A percentile compares a stretch with the other conserved stretches of the same genome.
These are phyloP conservation scores for Perca fluviatilis DNA, from an alignment of 2,113 vertebrate genomes.

Conservation along the genomic window DNA sequence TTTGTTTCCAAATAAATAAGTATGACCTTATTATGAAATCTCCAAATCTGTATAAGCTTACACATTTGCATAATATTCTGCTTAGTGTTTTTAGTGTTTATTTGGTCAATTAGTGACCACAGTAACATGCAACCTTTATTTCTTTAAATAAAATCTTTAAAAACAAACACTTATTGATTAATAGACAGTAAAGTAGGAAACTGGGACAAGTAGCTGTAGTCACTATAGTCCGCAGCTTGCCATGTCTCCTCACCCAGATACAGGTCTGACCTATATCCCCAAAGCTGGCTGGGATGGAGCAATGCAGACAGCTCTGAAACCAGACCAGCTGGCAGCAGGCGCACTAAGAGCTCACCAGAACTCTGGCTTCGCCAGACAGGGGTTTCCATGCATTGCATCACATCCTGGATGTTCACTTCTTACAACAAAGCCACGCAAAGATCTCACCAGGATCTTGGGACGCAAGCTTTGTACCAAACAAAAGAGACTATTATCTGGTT, in stretches of 20 bases:
- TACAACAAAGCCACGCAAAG: slow-evolving; percentile 40
- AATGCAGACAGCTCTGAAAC: slow-evolving; percentile 55
- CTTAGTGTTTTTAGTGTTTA: not conserved
- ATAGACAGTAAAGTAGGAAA: not conserved
- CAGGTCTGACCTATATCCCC: slow-evolving; percentile 78
- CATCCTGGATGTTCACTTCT: slow-evolving; percentile 61
- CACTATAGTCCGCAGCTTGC: slow-evolving; percentile 7
- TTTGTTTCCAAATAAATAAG: not conserved
- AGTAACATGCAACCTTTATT: not conserved
- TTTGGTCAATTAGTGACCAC: not conserved
- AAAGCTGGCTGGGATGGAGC: slow-evolving; percentile 51
- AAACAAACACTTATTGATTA: not conserved
- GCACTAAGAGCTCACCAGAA: slow-evolving; percentile 53
- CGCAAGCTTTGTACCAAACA: not conserved
- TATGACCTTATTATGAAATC: not conserved
- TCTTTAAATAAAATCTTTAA: not conserved
- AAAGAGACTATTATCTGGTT: slow-evolving; percentile 8
- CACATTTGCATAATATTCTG: not conserved
- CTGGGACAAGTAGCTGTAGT: not conserved
- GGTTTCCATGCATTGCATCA: slow-evolving; percentile 76
- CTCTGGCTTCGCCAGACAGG: slow-evolving; percentile 62
- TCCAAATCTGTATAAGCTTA: not conserved
- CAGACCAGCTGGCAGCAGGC: slow-evolving; percentile 69
- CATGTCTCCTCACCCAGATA: slow-evolving; percentile 67
- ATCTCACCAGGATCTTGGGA: not conserved